A percentile compares a stretch with the other conserved stretches of the same genome.
Conservation (phyloP, 2,113 vertebrate species). For the Rhodinocichla rosea region DNA sequence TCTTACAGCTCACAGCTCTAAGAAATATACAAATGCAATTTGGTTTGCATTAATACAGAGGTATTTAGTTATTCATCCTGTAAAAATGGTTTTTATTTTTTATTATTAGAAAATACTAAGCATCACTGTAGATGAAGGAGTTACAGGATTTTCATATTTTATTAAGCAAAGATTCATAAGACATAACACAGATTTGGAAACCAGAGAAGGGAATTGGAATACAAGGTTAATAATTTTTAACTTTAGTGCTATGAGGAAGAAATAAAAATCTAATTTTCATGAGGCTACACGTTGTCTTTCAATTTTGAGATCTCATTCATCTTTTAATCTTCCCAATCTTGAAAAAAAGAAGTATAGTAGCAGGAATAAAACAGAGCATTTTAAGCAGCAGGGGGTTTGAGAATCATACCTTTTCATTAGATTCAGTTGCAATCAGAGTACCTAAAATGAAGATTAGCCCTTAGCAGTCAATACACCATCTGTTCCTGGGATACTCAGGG, state of each 20-base stretch:
- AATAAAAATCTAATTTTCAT: conserved; percentile 12
- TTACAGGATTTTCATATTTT: neutral
- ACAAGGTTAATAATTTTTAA: conserved; percentile 6
- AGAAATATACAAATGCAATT: neutral
- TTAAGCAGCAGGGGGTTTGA: neutral
- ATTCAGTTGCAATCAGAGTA: neutral
- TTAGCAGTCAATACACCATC: neutral
- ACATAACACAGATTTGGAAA: neutral
- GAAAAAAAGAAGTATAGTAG: neutral
- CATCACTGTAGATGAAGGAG: neutral
- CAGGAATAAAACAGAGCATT: neutral
- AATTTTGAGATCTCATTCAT: neutral
- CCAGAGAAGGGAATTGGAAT: neutral
- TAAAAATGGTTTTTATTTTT: neutral
- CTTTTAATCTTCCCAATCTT: neutral
- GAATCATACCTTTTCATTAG: neutral
- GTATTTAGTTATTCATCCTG: neutral
- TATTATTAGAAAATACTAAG: neutral
- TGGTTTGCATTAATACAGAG: neutral
- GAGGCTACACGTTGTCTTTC: neutral
- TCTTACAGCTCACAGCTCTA: neutral
- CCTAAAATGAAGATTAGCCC: neutral
- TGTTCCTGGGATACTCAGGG: neutral
- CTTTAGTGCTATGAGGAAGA: neutral
- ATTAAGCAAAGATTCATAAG: neutral